A percentile compares a stretch with the other conserved stretches of the same genome.
These are phyloP conservation scores for Machaerirhynchus nigripectus DNA, from an alignment of 2,113 vertebrate species.

Conservation along the genomic window DNA sequence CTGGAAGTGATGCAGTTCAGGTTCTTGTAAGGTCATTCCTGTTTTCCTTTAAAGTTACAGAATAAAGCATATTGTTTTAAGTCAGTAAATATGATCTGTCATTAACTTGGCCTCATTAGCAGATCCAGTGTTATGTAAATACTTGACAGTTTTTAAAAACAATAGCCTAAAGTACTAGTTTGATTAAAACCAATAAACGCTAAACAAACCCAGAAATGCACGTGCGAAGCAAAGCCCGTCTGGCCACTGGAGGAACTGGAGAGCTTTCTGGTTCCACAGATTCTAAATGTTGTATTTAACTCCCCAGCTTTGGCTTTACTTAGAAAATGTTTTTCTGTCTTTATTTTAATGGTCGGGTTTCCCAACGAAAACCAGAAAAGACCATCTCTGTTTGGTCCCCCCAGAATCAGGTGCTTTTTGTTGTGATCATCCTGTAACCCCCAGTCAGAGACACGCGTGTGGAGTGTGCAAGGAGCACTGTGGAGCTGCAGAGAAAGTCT, in stretches of 20 bases:
- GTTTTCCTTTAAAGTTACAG: background rate
- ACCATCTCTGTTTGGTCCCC: background rate
- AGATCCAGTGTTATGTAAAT: background rate
- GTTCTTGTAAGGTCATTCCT: background rate
- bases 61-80: background rate
- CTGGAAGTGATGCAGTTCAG: background rate
- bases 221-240: background rate
- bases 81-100: background rate
- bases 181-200: background rate
- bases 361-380: background rate
- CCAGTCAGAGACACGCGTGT: rapidly evolving
- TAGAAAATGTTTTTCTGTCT: background rate
- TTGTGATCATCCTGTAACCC: background rate
- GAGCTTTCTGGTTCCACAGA: background rate
- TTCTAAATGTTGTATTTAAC: background rate
- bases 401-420: background rate
- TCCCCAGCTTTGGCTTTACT: background rate
- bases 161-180: background rate
- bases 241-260: background rate
- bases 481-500: background rate
- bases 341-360: background rate
- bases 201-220: background rate
- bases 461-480: background rate
- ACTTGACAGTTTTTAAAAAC: background rate
- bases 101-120: background rate